Base-by-base conservation (phyloP, 2,113 vertebrate species). In the Heptranchias perlo region DNA sequence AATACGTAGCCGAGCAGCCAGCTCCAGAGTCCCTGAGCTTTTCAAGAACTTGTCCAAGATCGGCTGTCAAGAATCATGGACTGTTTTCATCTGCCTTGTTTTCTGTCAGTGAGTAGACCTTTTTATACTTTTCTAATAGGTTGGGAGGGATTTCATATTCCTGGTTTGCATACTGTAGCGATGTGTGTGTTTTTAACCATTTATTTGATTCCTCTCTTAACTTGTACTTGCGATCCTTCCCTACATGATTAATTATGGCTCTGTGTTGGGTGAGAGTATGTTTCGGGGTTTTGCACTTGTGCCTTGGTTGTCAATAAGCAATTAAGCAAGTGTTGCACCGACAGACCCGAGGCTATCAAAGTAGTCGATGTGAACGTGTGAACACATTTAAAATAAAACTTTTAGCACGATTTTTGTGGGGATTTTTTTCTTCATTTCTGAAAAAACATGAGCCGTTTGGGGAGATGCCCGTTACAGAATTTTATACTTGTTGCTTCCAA, bases 1-100 rank as follows among this genome's bases (percentile, higher is more conserved):
- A 97, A 97, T 96, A 96, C 97, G 97, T 97, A 97, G 97, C 97
- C 96, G 97, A 97, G 97, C 98, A 96, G 93, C 96, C 96, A 82
- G 97, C 98, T 89, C 97, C 97, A 97, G 98, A 96, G 97, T 97
- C 98, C 97, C 96, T 98, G 98, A 97, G 97, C 98, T 98, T 98
- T 98, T 98, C 97, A 97, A 98, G 97, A 97, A 97, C 98, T 97
- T 97, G 97, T 98, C 97, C 98, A 97, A 98, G 97, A 97, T 97
- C 97, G 97, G 98, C 98, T 98, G 98, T 98, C 98, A 98, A 99
- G 98, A 99, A 99, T 98, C 99, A 99, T 99, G 99, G 99, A 99
- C 98, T 99, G 98, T 99, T 98, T 98, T 98, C 98, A 98, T 98
- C 98, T 99, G 98, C 98, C 99, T 98, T 99, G 98, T 98, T 99